Conservation (phyloP, 2,113 vertebrate species). For the Tachysurus fulvidraco region DNA sequence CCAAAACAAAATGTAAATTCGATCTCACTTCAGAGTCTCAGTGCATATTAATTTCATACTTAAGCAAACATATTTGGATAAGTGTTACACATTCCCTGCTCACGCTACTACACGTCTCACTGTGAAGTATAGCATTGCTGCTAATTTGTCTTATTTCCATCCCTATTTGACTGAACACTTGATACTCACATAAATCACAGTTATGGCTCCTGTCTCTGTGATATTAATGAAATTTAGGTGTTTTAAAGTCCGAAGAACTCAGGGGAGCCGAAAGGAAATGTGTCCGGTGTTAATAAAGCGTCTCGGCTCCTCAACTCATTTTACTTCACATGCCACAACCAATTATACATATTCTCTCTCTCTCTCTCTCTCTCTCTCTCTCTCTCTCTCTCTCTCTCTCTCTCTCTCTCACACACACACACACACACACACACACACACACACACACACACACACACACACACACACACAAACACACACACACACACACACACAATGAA, state of each 20-base stretch:
- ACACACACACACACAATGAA: neutral
- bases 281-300: conserved; percentile 71
- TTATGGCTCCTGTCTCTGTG: conserved; percentile 66
- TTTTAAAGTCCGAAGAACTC: conserved; percentile 65
- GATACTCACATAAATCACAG: conserved; percentile 70
- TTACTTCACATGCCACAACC: conserved; percentile 67
- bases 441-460: neutral
- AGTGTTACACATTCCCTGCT: conserved; percentile 32
- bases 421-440: neutral
- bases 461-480: neutral
- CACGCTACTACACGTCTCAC: conserved; percentile 40
- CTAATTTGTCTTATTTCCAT: conserved; percentile 66
- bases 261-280: conserved; percentile 69
- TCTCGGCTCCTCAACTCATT: conserved; percentile 65
- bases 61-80: conserved; percentile 40
- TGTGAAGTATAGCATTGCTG: conserved; percentile 55
- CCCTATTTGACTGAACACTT: conserved; percentile 66
- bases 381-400: too few species aligned
- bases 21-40: neutral
- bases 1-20: neutral
- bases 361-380: neutral
- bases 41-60: conserved; percentile 33
- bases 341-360: conserved; percentile 61
- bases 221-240: conserved; percentile 76
- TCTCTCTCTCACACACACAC: neutral